Conservation (phyloP, 2,113 vertebrate genomes). For the Cettia cetti region DNA sequence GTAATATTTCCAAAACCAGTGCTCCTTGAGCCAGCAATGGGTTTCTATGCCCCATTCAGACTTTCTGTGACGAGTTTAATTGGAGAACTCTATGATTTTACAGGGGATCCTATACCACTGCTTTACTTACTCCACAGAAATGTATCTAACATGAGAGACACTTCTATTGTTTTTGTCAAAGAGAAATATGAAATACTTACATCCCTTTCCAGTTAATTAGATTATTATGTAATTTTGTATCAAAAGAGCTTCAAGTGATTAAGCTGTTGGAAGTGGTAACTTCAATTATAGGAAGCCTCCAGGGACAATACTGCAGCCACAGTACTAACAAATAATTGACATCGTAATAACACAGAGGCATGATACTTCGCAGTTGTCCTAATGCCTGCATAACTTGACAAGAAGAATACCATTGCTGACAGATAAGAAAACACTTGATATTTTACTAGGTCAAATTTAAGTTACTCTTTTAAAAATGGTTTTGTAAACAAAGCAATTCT, state of each 20-base stretch:
- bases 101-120: neutral
- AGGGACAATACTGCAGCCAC: neutral
- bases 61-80: neutral
- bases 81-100: neutral
- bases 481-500: neutral
- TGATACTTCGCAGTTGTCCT: neutral
- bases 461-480: neutral
- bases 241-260: neutral
- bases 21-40: neutral
- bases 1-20: neutral
- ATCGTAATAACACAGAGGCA: neutral
- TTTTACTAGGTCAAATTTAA: neutral
- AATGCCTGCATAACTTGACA: neutral
- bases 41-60: neutral
- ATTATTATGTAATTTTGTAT: neutral
- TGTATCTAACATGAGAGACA: neutral
- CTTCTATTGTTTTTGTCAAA: neutral
- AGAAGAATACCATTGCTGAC: neutral
- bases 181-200: neutral
- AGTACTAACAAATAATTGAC: neutral
- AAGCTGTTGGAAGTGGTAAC: neutral
- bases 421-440: neutral
- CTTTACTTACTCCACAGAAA: neutral
- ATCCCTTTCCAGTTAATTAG: slow-evolving; percentile 11
- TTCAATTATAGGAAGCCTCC: neutral